Evolutionary conservation across 2,888 invertebrate species (phyloP).

Genomic region (Heliconius hortense): DNA sequence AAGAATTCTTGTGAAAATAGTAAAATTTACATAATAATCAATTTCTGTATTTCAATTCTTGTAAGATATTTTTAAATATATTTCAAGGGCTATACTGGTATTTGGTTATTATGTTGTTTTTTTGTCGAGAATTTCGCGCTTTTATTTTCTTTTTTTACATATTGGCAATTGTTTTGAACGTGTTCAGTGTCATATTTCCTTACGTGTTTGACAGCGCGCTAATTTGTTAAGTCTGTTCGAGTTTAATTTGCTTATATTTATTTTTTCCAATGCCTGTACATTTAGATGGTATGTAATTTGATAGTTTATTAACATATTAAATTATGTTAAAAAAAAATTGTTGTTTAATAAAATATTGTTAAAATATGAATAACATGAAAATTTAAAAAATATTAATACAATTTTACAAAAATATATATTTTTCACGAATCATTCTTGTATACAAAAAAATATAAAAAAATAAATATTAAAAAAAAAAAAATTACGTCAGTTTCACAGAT

Average conservation of each 20-base stretch:
- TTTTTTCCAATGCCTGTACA: conserved; percentile 20
- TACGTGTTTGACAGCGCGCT: conserved; percentile 42
- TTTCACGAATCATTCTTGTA: neutral
- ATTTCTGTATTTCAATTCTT: too few relatives aligned
- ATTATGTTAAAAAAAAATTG: neutral
- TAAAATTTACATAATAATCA: neutral
- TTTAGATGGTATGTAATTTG: conserved; percentile 2
- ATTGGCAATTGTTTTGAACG: conserved; percentile 15
- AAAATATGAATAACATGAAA: too few relatives aligned
- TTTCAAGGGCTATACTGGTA: too few relatives aligned
- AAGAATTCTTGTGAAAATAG: neutral
- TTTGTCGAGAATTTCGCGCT: neutral
- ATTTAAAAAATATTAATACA: neutral
- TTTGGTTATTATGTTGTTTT: neutral
- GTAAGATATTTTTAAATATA: too few relatives aligned
- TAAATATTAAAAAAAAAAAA: conserved; percentile 18
- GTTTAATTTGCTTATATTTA: conserved; percentile 29
- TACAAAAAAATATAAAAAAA: too few relatives aligned
- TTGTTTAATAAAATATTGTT: too few relatives aligned
- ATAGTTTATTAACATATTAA: neutral
- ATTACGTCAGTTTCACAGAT: conserved; percentile 40
- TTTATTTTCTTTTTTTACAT: neutral
- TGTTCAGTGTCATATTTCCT: conserved; percentile 33
- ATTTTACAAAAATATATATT: neutral
- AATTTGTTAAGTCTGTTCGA: conserved; percentile 43